Percentiles rank a stretch among this genome's conserved stretches.
phyloP scores from a whole-genome alignment of 2,888 invertebrate genomes.

The Aradus depressus region DNA sequence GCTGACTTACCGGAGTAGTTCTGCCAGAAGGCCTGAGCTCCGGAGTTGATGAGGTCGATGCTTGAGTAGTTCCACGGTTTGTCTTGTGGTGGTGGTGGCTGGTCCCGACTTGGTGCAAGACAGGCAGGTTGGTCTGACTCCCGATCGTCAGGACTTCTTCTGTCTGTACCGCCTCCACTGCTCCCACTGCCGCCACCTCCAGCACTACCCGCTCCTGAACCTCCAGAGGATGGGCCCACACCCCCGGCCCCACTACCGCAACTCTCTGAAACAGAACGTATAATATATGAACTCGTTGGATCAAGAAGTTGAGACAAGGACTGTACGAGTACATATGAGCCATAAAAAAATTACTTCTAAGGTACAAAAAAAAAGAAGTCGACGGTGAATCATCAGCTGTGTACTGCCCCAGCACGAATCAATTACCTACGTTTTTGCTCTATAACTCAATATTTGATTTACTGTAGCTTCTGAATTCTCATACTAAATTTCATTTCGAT shows the following conservation, averaged over 20 bases:
- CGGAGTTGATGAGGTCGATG: conserved; percentile 65
- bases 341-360: no score
- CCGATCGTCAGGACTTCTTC: conserved; percentile 23
- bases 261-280: conserved; percentile 13
- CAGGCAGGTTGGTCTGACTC: conserved; percentile 8
- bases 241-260: conserved; percentile 5
- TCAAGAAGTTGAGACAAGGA: no score
- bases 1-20: conserved; percentile 85
- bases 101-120: no score
- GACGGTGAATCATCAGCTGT: no score
- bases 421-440: no score
- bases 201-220: conserved; percentile 34
- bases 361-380: no score
- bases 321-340: no score
- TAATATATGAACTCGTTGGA: no score
- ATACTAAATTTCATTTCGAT: no score
- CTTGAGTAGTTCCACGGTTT: conserved; percentile 59
- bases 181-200: conserved; percentile 32
- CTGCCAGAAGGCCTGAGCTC: conserved; percentile 73
- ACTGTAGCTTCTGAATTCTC: no score
- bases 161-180: conserved; percentile 33
- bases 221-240: neutral
- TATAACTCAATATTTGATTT: no score
- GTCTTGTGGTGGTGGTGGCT: conserved; percentile 29
- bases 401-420: no score